Evolutionary conservation across 2,797 vertebrate genomes (phyloP).

Genomic region (Lagodon rhomboides): DNA sequence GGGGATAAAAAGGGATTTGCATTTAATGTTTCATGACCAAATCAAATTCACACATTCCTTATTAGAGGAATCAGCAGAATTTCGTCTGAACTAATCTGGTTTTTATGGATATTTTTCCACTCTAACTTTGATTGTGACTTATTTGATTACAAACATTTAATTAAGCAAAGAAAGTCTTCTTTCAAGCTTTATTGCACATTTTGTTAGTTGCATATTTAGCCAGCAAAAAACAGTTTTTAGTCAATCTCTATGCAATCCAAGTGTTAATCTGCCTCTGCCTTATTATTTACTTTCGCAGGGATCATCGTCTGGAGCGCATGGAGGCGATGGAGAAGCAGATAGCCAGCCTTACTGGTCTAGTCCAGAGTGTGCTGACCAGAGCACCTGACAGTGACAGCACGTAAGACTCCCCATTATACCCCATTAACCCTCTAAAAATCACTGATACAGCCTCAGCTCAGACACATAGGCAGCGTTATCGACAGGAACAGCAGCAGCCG

Average conservation of each 20-base stretch:
- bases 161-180: background rate
- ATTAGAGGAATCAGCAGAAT: background rate
- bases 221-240: background rate
- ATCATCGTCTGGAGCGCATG: slow-evolving; percentile 93
- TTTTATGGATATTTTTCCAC: background rate
- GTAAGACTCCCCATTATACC: slow-evolving; percentile 80
- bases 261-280: background rate
- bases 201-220: background rate
- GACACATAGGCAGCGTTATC: slow-evolving; percentile 59
- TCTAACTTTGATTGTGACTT: background rate
- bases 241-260: background rate
- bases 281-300: slow-evolving; percentile 53
- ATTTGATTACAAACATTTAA: background rate
- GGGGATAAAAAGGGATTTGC: background rate
- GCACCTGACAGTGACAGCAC: slow-evolving; percentile 94
- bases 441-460: slow-evolving; percentile 42
- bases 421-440: slow-evolving; percentile 55
- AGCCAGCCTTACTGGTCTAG: slow-evolving; percentile 96
- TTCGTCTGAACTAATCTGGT: background rate
- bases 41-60: background rate
- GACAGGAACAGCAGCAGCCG: slow-evolving; percentile 48
- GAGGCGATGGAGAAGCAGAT: slow-evolving; percentile 99
- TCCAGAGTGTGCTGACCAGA: slow-evolving; percentile 96
- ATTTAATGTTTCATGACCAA: background rate
- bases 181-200: background rate